Evolutionary conservation across 2,797 vertebrate genomes (phyloP), one percentile per base, ranked within the genome.

Genomic region (Acridotheres tristis): DNA sequence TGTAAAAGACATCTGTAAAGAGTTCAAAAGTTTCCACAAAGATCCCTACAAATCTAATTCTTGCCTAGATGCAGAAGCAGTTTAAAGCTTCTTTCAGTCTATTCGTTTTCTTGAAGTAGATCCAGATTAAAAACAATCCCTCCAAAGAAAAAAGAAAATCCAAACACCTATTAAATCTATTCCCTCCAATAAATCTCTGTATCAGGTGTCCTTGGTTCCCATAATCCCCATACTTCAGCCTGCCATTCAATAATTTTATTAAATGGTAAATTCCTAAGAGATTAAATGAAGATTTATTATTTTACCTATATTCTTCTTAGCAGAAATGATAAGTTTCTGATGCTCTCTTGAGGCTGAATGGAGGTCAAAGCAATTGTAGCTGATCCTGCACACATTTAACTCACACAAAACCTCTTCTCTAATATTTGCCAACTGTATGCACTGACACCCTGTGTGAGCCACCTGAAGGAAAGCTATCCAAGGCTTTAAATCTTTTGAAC

Each of bases 61-160:
- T 95, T 77, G 38, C 29, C 54, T 80, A 77, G 50, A 48, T 93
- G 53, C n/a, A 89, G 81, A 82, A 92, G 65, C 16, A 66, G 54
- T 67, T 91, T 85, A 94, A 94, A 94, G 73, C 85, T 94, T 84
- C 93, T 94, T 89, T 90, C 51, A 66, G 18, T 45, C 45, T 78
- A 68, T 91, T 95, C 30, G 38, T 89, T 91, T 80, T 62, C 71
- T 53, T 82, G 71, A 95, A 92, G 87, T n/a, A 68, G 71, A 95
- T 90, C 81, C 85, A 93, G 79, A 93, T 94, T 91, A 90, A 86
- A 85, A 93, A 15, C 66, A 94, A 92, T 83, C 68, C 38, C 34
- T 90, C 32, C 12, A 72, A 90, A 78, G 79, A 50, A 93, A 72
- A 85, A 91, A 84, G 54, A 91, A 94, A 96, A 75, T 55, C 57